Evolutionary conservation across 92 coral and sea anemone species (phyloP).

Genomic region (Zoanthus solanderi): DNA sequence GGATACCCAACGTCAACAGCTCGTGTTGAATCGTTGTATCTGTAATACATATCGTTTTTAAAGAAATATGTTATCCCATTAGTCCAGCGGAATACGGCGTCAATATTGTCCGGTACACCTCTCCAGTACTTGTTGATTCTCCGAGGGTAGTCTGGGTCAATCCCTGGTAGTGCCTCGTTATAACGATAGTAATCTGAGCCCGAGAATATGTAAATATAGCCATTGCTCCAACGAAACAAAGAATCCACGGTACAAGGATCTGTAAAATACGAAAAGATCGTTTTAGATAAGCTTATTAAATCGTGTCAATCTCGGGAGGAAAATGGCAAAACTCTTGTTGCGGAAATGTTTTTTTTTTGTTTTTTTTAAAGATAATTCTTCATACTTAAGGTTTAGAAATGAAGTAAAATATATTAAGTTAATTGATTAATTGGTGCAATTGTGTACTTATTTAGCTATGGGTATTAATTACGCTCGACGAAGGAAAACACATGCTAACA

Average conservation of each 20-base stretch:
- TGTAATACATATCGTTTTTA: conserved; percentile 79
- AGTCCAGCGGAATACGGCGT: conserved; percentile 86
- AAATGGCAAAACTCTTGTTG: no score
- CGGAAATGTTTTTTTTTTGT: no score
- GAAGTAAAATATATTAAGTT: no score
- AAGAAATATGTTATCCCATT: conserved; percentile 95
- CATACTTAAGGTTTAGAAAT: no score
- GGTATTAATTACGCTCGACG: no score
- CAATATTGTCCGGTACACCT: conserved; percentile 80
- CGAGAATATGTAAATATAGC: conserved; percentile 80
- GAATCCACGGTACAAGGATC: conserved; percentile 85
- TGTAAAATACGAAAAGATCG: background rate
- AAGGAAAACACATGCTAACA: no score
- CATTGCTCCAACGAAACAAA: conserved; percentile 89
- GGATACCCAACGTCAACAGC: conserved; percentile 88
- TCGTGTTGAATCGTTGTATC: conserved; percentile 78
- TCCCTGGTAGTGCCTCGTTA: conserved; percentile 72
- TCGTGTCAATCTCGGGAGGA: background rate
- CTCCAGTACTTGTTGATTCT: conserved; percentile 82
- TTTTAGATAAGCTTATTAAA: background rate
- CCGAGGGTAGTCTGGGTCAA: conserved; percentile 90
- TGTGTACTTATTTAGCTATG: no score
- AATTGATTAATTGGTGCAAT: no score
- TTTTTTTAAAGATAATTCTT: no score
- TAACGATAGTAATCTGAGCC: conserved; percentile 89